Base-by-base conservation (phyloP, 2,113 vertebrate genomes). In the Hypocryptadius cinnamomeus region DNA sequence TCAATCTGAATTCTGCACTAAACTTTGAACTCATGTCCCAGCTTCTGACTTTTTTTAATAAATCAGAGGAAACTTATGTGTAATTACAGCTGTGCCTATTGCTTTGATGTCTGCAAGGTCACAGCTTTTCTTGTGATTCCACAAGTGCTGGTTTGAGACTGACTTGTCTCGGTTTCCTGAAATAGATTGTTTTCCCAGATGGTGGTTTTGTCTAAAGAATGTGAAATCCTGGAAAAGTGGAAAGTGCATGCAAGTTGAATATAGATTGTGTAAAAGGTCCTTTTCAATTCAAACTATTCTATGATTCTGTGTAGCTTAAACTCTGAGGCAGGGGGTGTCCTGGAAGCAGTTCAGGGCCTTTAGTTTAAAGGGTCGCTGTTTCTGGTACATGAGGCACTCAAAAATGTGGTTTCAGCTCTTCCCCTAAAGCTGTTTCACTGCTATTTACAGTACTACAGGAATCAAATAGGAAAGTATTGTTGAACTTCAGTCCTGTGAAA, bases 111-210 rank as follows among this genome's bases (percentile, higher is more conserved):
- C 24, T 90, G 35, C 92, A 91, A 79, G 92, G 92, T 95, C 82
- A 80, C 68, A 66, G 68, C 51, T 95, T 96, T 82, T 39, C 70
- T 94, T 96, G 56, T 33, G 54, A 63, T 47, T 92, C 68, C 28
- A 37, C 54, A 59, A 80, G 72, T 87, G 56, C 50, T 87, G 53
- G 45, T 85, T 89, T 95, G 79, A 90, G 88, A 47, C 19, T 56
- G 71, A 73, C 27, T 85, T 73, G 53, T 87, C 27, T 91, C 24
- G 10, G 64, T 83, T 94, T 92, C 90, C 92, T 78, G 61, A 92
- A 93, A 93, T 88, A 93, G 79, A 53, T 85, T 94, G 51, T 83
- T 76, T 95, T 94, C n/a, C 57, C 85, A 92, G 64, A 66, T 90
- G 88, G 64, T 69, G 77, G 16, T 40, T 73, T 87, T 94, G 61